phyloP scores from a whole-genome alignment of 2,113 vertebrate species.

The Rhinichthys klamathensis region DNA sequence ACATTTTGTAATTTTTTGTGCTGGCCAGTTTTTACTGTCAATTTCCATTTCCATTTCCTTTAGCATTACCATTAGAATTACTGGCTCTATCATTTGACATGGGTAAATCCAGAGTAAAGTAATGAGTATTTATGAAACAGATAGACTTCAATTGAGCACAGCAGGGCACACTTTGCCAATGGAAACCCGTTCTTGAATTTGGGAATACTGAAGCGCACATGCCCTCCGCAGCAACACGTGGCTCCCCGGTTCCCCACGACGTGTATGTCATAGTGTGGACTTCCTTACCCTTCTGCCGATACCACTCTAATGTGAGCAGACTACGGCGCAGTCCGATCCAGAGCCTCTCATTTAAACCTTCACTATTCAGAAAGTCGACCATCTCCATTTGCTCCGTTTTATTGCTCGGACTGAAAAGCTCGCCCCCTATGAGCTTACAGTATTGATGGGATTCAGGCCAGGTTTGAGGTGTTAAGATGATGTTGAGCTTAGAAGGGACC shows the following conservation, averaged over 20 bases:
- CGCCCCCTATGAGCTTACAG: neutral
- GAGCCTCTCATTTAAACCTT: neutral
- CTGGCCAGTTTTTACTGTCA: neutral
- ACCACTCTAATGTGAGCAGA: constrained; percentile 64
- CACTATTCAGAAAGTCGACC: fast-evolving
- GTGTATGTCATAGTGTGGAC: fast-evolving
- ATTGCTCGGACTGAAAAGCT: constrained; percentile 59
- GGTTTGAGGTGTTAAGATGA: neutral
- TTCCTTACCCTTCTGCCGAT: constrained; percentile 60
- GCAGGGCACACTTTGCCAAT: constrained; percentile 64
- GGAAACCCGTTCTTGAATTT: neutral
- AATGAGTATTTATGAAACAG: constrained; percentile 51
- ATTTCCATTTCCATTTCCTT: fast-evolving
- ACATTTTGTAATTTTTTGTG: too few species aligned
- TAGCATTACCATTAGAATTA: neutral
- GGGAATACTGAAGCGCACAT: constrained; percentile 63
- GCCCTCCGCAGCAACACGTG: neutral
- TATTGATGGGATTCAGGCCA: constrained; percentile 63
- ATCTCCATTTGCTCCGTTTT: neutral
- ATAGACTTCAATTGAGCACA: constrained; percentile 57
- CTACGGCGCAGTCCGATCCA: constrained; percentile 74
- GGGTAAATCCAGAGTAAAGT: neutral
- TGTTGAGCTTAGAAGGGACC: neutral
- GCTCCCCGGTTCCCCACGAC: constrained; percentile 62
- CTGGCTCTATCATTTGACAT: neutral